Evolutionary conservation across 1,140 invertebrate genomes (phyloP).

Genomic region (Lasioglossum baleicum): DNA sequence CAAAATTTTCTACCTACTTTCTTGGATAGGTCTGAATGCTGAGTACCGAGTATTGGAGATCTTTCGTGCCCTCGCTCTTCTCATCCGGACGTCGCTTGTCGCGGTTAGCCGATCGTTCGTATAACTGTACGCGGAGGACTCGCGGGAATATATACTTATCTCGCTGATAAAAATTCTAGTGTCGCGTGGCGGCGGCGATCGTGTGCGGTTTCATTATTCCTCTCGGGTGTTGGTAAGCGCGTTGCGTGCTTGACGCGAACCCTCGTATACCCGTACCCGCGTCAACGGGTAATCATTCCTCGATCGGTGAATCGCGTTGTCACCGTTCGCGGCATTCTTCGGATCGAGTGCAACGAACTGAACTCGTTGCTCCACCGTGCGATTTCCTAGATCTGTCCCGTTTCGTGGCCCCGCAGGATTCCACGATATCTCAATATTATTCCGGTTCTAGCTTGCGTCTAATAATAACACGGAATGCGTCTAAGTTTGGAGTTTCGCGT

Average conservation of each 20-base stretch:
- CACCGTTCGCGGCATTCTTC: background rate
- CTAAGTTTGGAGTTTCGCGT: slow-evolving; percentile 31
- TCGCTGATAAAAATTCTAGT: slow-evolving; percentile 15
- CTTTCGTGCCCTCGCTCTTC: no score
- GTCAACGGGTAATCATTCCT: slow-evolving; percentile 1
- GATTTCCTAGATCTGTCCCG: slow-evolving; percentile 5
- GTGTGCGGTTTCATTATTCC: slow-evolving; percentile 3
- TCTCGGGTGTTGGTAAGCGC: slow-evolving; percentile 7
- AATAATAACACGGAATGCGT: slow-evolving; percentile 33
- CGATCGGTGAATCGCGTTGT: background rate
- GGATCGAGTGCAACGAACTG: background rate
- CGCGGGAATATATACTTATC: slow-evolving; percentile 6
- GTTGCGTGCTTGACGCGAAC: background rate
- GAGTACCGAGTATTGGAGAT: no score
- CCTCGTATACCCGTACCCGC: background rate
- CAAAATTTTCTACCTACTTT: no score
- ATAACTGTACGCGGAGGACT: background rate
- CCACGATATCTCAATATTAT: background rate
- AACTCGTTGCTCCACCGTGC: background rate
- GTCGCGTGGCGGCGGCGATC: slow-evolving; percentile 14
- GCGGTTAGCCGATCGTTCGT: background rate
- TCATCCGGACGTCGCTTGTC: background rate
- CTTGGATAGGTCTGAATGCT: no score
- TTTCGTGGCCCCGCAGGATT: background rate
- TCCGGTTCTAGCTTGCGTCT: background rate